A percentile compares a stretch with the other conserved stretches of the same genome.
These are phyloP conservation scores for Anniella stebbinsi DNA, from an alignment of 2,797 vertebrate genomes.

Conservation along the genomic window DNA sequence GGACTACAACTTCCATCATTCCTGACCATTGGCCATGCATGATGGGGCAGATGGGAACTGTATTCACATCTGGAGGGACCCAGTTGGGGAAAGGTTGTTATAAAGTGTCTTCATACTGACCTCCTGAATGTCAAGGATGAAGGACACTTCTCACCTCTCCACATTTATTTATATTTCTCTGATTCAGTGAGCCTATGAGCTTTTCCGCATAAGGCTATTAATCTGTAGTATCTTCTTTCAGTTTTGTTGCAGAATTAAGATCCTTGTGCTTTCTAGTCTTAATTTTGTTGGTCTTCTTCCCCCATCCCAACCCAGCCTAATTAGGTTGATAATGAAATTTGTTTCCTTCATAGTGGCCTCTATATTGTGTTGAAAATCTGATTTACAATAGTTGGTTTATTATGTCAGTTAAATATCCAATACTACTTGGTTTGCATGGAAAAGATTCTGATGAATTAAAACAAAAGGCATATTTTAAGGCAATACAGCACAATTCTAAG, in stretches of 20 bases:
- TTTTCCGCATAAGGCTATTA: too few species aligned
- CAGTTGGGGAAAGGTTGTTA: not conserved
- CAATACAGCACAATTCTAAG: not conserved
- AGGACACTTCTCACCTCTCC: not conserved
- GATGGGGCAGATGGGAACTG: not conserved
- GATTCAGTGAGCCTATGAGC: not conserved
- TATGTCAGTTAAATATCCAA: not conserved
- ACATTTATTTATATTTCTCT: not conserved
- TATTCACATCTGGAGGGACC: not conserved
- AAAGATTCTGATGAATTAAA: not conserved
- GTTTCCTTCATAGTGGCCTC: constrained; percentile 8
- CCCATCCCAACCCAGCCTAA: not conserved
- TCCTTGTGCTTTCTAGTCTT: not conserved
- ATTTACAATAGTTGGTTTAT: constrained; percentile 28
- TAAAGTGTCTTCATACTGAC: not conserved
- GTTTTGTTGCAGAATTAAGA: too few species aligned
- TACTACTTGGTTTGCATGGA: not conserved
- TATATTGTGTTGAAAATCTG: rapidly evolving
- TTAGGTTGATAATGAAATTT: constrained; percentile 12
- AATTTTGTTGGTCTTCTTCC: not conserved
- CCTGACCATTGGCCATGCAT: not conserved
- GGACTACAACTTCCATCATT: not conserved
- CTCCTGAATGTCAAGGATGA: not conserved
- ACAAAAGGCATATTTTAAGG: not conserved
- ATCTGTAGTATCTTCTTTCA: too few species aligned